Conservation (phyloP, 2,888 invertebrate genomes). For the Philaethria dido region DNA sequence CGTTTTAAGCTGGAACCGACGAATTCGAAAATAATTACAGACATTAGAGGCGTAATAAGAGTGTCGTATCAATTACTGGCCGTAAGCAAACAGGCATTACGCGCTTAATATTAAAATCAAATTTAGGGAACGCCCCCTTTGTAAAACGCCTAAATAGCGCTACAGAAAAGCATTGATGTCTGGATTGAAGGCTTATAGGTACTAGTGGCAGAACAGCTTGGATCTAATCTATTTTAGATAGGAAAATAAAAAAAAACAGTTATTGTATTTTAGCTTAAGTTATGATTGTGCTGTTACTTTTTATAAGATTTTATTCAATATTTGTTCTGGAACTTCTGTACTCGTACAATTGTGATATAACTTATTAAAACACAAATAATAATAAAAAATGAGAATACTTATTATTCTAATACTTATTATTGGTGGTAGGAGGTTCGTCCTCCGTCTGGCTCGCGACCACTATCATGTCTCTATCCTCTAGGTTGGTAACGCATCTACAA, state of each 20-base stretch:
- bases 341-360: no score
- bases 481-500: no score
- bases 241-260: background rate
- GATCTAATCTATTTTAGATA: slow-evolving; percentile 14
- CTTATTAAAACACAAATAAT: no score
- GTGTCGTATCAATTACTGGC: slow-evolving; percentile 79
- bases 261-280: no score
- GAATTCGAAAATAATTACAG: slow-evolving; percentile 82
- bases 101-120: slow-evolving; percentile 81
- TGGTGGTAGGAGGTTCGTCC: no score
- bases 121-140: slow-evolving; percentile 70
- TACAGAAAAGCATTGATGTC: slow-evolving; percentile 50
- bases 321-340: no score
- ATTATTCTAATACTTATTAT: no score
- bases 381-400: no score
- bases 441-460: no score
- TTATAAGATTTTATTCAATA: no score
- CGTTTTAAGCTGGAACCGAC: slow-evolving; percentile 69
- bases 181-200: slow-evolving; percentile 50
- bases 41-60: slow-evolving; percentile 75
- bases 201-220: slow-evolving; percentile 51
- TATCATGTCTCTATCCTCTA: no score
- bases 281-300: no score
- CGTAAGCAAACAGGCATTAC: slow-evolving; percentile 76
- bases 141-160: slow-evolving; percentile 46